phyloP scores from a whole-genome alignment of 2,113 vertebrate genomes.

The Cololabis saira region DNA sequence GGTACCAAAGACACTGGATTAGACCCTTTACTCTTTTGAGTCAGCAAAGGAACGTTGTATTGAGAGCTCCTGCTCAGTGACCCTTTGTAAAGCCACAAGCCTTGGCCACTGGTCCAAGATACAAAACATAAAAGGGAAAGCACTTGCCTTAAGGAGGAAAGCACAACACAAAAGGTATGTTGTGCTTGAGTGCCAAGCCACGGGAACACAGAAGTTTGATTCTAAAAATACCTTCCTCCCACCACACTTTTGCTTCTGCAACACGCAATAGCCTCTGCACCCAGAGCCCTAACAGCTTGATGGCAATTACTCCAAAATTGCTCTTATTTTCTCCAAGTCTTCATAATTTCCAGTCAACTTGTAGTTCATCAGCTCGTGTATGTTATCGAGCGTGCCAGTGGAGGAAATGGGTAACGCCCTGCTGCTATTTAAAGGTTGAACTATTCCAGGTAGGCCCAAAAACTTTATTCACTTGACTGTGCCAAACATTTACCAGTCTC shows the following conservation, averaged over 20 bases:
- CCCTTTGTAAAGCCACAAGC: conserved; percentile 57
- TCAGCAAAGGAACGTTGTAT: conserved; percentile 54
- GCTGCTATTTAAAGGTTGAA: conserved; percentile 73
- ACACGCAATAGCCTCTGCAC: conserved; percentile 58
- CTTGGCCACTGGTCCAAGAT: conserved; percentile 54
- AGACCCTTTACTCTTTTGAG: conserved; percentile 33
- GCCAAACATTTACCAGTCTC: conserved; percentile 77
- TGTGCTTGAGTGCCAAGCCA: conserved; percentile 72
- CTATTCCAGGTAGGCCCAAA: conserved; percentile 76
- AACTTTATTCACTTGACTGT: conserved; percentile 56
- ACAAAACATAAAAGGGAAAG: conserved; percentile 66
- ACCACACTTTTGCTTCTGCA: conserved; percentile 46
- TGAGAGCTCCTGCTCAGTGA: conserved; percentile 67
- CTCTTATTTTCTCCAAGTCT: conserved; percentile 72
- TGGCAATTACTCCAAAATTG: conserved; percentile 78
- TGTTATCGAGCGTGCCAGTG: conserved; percentile 61
- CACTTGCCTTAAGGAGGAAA: conserved; percentile 71
- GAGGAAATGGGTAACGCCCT: conserved; percentile 73
- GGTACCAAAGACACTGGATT: neutral
- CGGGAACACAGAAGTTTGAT: conserved; percentile 68
- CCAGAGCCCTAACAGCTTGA: conserved; percentile 61
- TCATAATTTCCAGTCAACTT: conserved; percentile 84
- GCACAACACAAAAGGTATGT: conserved; percentile 78
- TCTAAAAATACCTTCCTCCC: conserved; percentile 79
- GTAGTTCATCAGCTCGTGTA: conserved; percentile 75